A percentile compares a stretch with the other conserved stretches of the same genome.
These are phyloP conservation scores for Austrofundulus limnaeus DNA, from an alignment of 2,113 vertebrate species.

Conservation along the genomic window DNA sequence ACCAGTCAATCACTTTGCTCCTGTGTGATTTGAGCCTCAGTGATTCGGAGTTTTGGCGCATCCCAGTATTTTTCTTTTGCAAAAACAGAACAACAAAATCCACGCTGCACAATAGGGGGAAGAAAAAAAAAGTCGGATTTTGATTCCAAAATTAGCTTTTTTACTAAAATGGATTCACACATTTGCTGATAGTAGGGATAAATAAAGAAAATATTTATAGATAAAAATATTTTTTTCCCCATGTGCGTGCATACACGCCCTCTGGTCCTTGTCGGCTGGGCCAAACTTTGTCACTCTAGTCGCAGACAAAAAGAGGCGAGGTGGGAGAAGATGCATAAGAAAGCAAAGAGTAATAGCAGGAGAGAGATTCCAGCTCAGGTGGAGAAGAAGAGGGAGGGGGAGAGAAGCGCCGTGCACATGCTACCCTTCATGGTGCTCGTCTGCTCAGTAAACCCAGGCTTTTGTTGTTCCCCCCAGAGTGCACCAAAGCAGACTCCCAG, in stretches of 20 bases:
- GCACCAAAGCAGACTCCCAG: constrained; percentile 63
- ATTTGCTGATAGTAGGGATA: no score
- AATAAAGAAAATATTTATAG: no score
- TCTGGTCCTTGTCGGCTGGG: constrained; percentile 54
- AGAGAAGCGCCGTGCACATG: constrained; percentile 57
- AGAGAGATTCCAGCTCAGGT: constrained; percentile 65
- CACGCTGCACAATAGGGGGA: neutral
- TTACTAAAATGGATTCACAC: neutral
- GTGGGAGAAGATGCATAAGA: constrained; percentile 46
- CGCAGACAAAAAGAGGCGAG: constrained; percentile 43
- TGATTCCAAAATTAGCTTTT: neutral
- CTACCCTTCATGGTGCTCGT: constrained; percentile 68
- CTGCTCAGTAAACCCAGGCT: constrained; percentile 71
- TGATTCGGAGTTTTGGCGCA: constrained; percentile 61
- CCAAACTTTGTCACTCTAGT: constrained; percentile 68
- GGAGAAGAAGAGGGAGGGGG: constrained; percentile 50
- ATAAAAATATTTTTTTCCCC: constrained; percentile 15
- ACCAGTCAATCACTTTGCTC: constrained; percentile 62
- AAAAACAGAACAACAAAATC: constrained; percentile 39
- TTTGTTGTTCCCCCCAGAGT: constrained; percentile 77
- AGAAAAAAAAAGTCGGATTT: neutral
- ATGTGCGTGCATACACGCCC: constrained; percentile 32
- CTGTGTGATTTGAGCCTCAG: constrained; percentile 73
- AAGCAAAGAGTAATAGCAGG: constrained; percentile 43
- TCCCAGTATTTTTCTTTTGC: constrained; percentile 53